Conservation (phyloP, 1,140 invertebrate genomes). For the Olivierus martensii region DNA sequence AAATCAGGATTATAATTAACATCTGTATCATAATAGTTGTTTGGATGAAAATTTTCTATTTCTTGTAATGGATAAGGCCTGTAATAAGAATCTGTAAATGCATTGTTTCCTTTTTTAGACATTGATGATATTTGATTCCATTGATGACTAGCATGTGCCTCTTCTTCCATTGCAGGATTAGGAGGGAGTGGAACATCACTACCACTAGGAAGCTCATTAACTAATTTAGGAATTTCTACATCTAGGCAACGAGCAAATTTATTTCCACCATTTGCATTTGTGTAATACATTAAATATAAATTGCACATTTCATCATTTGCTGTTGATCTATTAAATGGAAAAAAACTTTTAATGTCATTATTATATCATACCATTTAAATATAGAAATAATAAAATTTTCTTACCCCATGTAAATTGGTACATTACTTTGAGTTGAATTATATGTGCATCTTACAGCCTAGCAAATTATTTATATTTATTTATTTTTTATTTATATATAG, state of each 20-base stretch:
- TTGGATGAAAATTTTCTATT: too few relatives aligned
- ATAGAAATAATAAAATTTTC: too few relatives aligned
- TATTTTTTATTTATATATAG: too few relatives aligned
- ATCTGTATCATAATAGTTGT: too few relatives aligned
- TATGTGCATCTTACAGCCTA: constrained; percentile 32
- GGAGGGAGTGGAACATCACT: constrained; percentile 12
- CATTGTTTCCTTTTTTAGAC: too few relatives aligned
- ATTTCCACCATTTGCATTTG: constrained; percentile 12
- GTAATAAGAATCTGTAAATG: too few relatives aligned
- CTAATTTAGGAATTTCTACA: not conserved
- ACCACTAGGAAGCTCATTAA: constrained; percentile 5
- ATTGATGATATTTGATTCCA: too few relatives aligned
- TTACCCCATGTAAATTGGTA: constrained; percentile 26
- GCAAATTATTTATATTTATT: not conserved
- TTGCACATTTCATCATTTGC: constrained; percentile 55
- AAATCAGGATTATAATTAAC: too few relatives aligned
- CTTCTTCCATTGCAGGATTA: constrained; percentile 13
- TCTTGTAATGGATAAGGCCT: too few relatives aligned
- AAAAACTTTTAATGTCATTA: not conserved
- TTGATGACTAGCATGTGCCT: not conserved
- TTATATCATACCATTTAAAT: not conserved
- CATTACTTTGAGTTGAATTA: constrained; percentile 24
- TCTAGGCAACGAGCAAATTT: constrained; percentile 8
- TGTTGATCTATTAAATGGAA: constrained; percentile 31
- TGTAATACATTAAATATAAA: constrained; percentile 51